Percentiles rank a stretch among this genome's conserved stretches.
Evolutionary conservation across 2,888 invertebrate species (phyloP).

Genomic region (Trilocha varians): DNA sequence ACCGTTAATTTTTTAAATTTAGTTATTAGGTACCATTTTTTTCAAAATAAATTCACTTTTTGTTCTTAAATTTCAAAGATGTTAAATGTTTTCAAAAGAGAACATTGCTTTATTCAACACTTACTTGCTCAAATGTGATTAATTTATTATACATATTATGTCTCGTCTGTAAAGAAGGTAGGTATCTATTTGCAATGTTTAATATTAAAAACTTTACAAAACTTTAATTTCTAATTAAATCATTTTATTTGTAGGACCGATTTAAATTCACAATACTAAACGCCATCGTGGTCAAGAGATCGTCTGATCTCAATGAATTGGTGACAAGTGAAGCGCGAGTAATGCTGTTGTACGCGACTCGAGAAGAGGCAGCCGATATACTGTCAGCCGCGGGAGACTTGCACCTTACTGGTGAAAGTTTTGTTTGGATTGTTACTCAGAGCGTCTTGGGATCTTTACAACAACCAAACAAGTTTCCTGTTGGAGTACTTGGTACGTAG

Average conservation of each 20-base stretch:
- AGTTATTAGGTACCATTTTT: too few species aligned
- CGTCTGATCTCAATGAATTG: conserved; percentile 84
- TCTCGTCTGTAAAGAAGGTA: too few species aligned
- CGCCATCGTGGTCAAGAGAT: conserved; percentile 84
- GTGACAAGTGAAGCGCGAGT: conserved; percentile 93
- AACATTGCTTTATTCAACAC: too few species aligned
- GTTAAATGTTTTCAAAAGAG: too few species aligned
- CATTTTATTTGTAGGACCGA: conserved; percentile 44
- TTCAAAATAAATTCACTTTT: too few species aligned
- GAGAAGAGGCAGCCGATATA: conserved; percentile 89
- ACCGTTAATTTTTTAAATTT: too few species aligned
- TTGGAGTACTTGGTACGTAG: conserved; percentile 89
- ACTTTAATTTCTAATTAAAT: not conserved
- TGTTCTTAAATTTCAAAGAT: too few species aligned
- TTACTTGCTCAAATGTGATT: too few species aligned
- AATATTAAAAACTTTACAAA: not conserved
- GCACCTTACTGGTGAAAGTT: conserved; percentile 90
- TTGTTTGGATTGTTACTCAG: conserved; percentile 97
- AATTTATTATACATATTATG: too few species aligned
- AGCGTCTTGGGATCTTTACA: conserved; percentile 90
- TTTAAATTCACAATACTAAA: conserved; percentile 86
- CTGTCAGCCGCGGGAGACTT: conserved; percentile 82
- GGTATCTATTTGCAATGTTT: too few species aligned
- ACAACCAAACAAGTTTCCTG: conserved; percentile 80
- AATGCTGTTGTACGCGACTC: conserved; percentile 92